Evolutionary conservation across 2,888 invertebrate species (phyloP).

Genomic region (Drosophila longiperda): DNA sequence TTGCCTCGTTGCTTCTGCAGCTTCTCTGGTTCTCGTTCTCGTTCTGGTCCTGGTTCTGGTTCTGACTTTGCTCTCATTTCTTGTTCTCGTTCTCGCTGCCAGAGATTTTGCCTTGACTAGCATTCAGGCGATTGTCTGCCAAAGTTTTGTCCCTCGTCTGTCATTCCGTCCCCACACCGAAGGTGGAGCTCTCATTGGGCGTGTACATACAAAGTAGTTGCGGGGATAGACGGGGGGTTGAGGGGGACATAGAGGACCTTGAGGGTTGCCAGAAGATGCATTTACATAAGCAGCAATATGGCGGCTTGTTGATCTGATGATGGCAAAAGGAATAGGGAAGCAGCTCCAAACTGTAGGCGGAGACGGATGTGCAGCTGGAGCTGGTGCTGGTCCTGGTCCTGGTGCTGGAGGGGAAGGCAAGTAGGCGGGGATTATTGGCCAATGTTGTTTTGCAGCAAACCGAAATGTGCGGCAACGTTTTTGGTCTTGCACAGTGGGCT

Average conservation of each 20-base stretch:
- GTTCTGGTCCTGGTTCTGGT: background rate
- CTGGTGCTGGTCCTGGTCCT: background rate
- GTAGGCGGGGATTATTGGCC: conserved; percentile 42
- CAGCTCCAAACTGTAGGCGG: too few relatives aligned
- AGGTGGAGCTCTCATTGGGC: conserved; percentile 52
- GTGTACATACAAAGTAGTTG: conserved; percentile 26
- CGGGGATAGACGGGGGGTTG: background rate
- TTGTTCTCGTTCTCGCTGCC: conserved; percentile 28
- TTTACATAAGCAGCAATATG: conserved; percentile 73
- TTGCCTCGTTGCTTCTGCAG: conserved; percentile 8
- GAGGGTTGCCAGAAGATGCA: conserved; percentile 41
- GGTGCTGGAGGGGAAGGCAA: background rate
- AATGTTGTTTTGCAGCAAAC: conserved; percentile 77
- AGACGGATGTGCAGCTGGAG: background rate
- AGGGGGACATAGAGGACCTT: background rate
- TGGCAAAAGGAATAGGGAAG: background rate
- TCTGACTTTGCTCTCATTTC: background rate
- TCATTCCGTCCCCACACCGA: conserved; percentile 7
- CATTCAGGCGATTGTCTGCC: conserved; percentile 20
- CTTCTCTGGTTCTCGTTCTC: conserved; percentile 11
- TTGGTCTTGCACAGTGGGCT: conserved; percentile 80
- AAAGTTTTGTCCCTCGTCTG: conserved; percentile 4
- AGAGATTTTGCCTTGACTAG: conserved; percentile 44
- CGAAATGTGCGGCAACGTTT: conserved; percentile 83
- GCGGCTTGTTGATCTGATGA: conserved; percentile 59